Percentiles rank a stretch among this genome's conserved stretches.
These are phyloP conservation scores for Saimiri boliviensis DNA, from an alignment of 2,113 vertebrate genomes.

Conservation along the genomic window DNA sequence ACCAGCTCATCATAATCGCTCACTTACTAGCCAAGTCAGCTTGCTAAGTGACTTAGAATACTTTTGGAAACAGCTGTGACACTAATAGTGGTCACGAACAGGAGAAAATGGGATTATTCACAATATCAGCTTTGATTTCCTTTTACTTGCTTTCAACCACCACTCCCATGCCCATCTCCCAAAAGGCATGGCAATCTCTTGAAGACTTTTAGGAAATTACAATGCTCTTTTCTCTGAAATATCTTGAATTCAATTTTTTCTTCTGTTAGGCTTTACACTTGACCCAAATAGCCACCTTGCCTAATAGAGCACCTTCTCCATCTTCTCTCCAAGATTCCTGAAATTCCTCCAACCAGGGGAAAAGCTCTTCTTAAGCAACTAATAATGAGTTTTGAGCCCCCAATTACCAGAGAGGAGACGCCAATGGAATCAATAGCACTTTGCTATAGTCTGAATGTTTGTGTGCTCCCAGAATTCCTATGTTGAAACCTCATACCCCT, in stretches of 20 bases:
- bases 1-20: constrained; percentile 41
- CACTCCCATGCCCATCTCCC: neutral
- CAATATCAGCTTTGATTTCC: constrained; percentile 37
- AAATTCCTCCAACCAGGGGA: constrained; percentile 34
- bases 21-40: constrained; percentile 37
- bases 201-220: neutral
- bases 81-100: neutral
- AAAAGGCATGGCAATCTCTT: neutral
- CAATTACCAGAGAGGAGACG: neutral
- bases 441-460: neutral
- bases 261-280: constrained; percentile 15
- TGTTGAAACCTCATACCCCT: neutral
- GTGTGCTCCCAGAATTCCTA: neutral
- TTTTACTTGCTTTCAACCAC: neutral
- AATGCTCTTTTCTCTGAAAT: constrained; percentile 5
- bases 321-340: constrained; percentile 4
- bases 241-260: constrained; percentile 20
- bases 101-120: neutral
- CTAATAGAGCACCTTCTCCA: neutral
- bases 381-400: neutral
- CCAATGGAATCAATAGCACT: neutral
- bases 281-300: neutral
- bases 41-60: constrained; percentile 49
- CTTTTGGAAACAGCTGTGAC: constrained; percentile 2
- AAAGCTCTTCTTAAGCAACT: constrained; percentile 2